phyloP scores from a whole-genome alignment of 2,888 invertebrate species.

The Tupiocoris notatus region DNA sequence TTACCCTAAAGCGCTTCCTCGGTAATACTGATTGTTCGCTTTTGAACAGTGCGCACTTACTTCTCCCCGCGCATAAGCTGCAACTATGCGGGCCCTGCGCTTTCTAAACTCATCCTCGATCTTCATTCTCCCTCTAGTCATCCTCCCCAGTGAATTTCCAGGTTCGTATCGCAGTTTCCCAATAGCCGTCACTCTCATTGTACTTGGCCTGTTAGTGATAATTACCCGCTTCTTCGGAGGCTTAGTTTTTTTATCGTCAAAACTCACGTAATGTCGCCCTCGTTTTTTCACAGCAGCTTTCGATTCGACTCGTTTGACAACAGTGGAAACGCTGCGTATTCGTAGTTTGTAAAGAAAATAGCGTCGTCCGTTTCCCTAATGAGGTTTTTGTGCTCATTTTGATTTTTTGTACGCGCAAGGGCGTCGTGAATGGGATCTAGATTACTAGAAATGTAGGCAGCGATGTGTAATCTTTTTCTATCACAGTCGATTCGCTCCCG shows the following conservation, averaged over 20 bases:
- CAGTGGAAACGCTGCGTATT: no score
- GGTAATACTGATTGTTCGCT: no score
- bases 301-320: not conserved
- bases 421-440: no score
- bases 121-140: not conserved
- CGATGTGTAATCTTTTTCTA: no score
- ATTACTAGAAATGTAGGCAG: no score
- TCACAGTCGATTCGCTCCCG: no score
- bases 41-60: no score
- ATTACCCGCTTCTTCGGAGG: constrained; percentile 31
- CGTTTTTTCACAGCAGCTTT: not conserved
- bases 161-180: constrained; percentile 25
- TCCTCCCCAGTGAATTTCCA: not conserved
- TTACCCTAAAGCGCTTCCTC: no score
- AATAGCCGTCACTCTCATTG: not conserved
- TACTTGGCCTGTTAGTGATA: no score
- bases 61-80: no score
- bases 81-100: constrained; percentile 19
- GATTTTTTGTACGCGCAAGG: no score
- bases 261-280: constrained; percentile 26
- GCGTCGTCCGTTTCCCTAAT: not conserved
- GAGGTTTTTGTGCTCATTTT: not conserved
- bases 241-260: constrained; percentile 16
- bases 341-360: no score
- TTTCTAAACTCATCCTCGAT: constrained; percentile 13